Evolutionary conservation across 2,113 vertebrate species (phyloP).

Genomic region (Mellivora capensis): DNA sequence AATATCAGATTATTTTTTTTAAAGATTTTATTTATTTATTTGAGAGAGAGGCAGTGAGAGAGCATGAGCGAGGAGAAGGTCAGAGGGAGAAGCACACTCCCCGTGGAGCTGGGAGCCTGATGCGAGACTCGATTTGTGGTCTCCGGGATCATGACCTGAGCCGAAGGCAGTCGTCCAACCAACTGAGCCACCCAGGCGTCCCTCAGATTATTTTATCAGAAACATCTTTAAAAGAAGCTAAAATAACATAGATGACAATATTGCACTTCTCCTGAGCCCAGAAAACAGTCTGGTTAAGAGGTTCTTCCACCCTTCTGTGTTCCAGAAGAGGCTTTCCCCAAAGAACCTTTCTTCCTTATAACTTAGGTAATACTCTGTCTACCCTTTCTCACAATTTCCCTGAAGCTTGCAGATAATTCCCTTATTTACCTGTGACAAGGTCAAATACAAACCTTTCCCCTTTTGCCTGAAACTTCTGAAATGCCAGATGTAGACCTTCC

Average conservation of each 20-base stretch:
- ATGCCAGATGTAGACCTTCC: neutral
- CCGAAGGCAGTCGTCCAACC: too few species aligned
- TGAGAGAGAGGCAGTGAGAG: too few species aligned
- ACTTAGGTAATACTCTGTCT: neutral
- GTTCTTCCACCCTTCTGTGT: neutral
- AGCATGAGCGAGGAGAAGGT: too few species aligned
- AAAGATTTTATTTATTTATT: too few species aligned
- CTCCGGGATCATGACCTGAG: too few species aligned
- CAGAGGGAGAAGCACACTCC: too few species aligned
- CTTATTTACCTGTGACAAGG: neutral
- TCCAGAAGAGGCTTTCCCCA: neutral
- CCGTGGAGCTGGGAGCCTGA: too few species aligned
- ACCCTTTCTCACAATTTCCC: neutral
- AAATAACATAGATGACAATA: neutral
- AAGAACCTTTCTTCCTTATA: neutral
- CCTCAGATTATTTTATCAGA: neutral
- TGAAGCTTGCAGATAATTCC: neutral
- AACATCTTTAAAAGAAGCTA: neutral
- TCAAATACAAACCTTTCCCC: neutral
- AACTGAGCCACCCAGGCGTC: too few species aligned
- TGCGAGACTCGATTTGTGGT: too few species aligned
- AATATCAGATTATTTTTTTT: neutral
- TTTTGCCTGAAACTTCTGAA: neutral
- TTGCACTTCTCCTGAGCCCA: neutral
- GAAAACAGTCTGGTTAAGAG: neutral